Evolutionary conservation across 1,140 invertebrate genomes (phyloP), one percentile per base, ranked within the genome.

Genomic region (Holotrichia oblita): DNA sequence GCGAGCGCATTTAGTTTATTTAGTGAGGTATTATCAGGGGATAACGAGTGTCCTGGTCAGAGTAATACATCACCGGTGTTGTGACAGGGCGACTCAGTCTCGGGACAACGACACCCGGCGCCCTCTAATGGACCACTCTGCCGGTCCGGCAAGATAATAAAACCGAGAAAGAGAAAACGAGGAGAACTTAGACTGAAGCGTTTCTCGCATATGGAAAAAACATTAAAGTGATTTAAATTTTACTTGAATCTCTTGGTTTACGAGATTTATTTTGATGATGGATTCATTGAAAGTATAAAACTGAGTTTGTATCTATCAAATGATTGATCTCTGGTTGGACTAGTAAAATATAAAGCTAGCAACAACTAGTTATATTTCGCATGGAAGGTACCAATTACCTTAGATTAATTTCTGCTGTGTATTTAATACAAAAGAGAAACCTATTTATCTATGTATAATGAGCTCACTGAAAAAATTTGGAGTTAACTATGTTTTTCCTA

Each of bases 51-150:
- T 76, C 75, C 75, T 55, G 44, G 17, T 74, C 75, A 76, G 17
- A 55, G 75, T 40, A 76, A 76, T 76, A 76, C 75, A 76, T 76
- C 75, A 76, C 75, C 41, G 75, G 41, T 76, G 75, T 76, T 76
- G 75, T 76, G 75, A 76, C 75, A 76, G 22, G 75, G n/a, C 41
- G 22, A n/a, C 44, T 55, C 44, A 27, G 75, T 14, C n/a, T 6
- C 40, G 17, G 73, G 40, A 34, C 17, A 40, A 76, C 75, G 75
- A 27, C 40, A 76, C 75, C 4, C 22, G 27, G 34, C 73, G 42
- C 40, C 12, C 42, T 17, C 75, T 76, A 76, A 76, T 76, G 44
- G 75, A 76, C 75, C 75, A 76, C 75, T 76, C 17, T 14, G 22
- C 75, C 34, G 61, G 61, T 9, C 61, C 27, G 61, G 61, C 44